phyloP scores from a whole-genome alignment of 2,797 vertebrate species.

The Alectoris magna region DNA sequence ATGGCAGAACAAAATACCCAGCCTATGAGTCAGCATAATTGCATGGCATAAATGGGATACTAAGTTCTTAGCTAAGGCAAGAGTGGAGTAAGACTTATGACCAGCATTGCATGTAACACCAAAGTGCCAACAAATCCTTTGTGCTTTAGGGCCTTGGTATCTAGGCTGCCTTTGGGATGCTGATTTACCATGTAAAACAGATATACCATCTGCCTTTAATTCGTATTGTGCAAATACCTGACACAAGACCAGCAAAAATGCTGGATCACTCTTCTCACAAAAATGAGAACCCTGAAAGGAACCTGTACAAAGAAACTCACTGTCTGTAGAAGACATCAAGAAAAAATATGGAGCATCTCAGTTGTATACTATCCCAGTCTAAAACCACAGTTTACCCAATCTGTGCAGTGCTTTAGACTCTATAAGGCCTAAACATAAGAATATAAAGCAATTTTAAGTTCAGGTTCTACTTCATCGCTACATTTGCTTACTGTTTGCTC shows the following conservation, averaged over 20 bases:
- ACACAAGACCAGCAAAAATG: not conserved
- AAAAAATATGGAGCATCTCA: not conserved
- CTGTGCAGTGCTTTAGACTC: not conserved
- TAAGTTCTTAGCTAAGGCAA: not conserved
- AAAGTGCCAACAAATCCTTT: fast-evolving
- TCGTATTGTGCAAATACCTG: too few species aligned
- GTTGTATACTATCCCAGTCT: not conserved
- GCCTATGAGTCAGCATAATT: not conserved
- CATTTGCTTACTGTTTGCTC: slow-evolving; percentile 16
- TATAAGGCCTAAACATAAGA: not conserved
- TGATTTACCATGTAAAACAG: not conserved
- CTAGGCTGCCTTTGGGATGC: not conserved
- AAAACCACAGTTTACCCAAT: not conserved
- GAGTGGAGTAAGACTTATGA: not conserved
- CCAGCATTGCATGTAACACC: fast-evolving
- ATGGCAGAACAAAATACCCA: slow-evolving; percentile 15
- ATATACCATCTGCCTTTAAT: too few species aligned
- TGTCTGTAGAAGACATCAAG: not conserved
- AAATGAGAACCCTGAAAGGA: not conserved
- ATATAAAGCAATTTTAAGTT: not conserved
- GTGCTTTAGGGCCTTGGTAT: not conserved
- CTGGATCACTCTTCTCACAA: not conserved
- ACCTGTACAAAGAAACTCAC: not conserved
- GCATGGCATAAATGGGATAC: not conserved
- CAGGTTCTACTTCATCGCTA: not conserved